A percentile compares a stretch with the other conserved stretches of the same genome.
Conservation (phyloP, 2,113 vertebrate species). For the Petroica traversi region DNA sequence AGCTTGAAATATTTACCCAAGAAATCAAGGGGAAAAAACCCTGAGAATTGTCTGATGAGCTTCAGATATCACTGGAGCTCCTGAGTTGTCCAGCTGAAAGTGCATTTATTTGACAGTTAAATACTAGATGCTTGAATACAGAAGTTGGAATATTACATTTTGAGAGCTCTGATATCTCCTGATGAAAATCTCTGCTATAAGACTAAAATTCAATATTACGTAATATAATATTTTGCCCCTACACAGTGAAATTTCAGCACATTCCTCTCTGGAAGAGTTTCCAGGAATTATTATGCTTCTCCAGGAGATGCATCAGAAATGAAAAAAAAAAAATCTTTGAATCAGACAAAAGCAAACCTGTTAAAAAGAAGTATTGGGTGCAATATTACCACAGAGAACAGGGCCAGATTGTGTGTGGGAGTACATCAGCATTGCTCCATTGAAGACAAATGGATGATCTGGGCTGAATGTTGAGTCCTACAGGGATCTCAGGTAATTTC, state of each 20-base stretch:
- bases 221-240: slow-evolving; percentile 9
- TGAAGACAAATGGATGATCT: neutral
- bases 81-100: neutral
- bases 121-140: neutral
- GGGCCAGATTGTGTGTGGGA: neutral
- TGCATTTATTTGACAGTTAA: slow-evolving; percentile 35
- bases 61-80: neutral
- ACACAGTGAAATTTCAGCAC: slow-evolving; percentile 8
- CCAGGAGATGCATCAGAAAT: neutral
- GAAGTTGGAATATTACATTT: slow-evolving; percentile 32
- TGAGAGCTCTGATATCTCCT: neutral
- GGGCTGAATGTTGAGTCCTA: neutral
- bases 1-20: neutral
- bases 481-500: neutral
- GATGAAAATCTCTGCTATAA: slow-evolving; percentile 8
- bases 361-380: neutral
- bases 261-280: slow-evolving; percentile 5
- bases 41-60: neutral
- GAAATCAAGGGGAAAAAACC: neutral
- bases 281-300: neutral
- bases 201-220: slow-evolving; percentile 7
- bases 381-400: neutral
- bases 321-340: neutral
- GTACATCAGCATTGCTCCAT: slow-evolving; percentile 1
- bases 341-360: neutral